Conservation (phyloP, 2,113 vertebrate species). For the Nibea albiflora region DNA sequence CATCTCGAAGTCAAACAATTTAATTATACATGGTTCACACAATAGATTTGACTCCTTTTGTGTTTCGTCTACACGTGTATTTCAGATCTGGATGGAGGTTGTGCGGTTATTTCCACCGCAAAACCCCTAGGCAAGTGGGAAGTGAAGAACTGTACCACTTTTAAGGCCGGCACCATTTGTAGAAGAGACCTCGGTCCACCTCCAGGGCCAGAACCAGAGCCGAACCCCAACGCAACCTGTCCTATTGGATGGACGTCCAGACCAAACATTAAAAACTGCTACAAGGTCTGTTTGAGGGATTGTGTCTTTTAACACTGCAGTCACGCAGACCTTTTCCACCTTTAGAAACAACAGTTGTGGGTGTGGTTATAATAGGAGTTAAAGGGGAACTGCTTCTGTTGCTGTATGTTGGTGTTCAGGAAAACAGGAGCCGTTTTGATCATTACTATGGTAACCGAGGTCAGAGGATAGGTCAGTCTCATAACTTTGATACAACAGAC, state of each 20-base stretch:
- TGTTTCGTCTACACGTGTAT: not conserved
- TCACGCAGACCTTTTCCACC: not conserved
- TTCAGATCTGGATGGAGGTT: conserved; percentile 83
- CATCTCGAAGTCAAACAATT: not conserved
- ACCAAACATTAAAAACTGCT: conserved; percentile 85
- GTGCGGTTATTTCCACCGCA: conserved; percentile 87
- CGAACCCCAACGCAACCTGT: conserved; percentile 84
- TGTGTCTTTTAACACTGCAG: not conserved
- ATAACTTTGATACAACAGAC: too few species aligned
- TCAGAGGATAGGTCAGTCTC: too few species aligned
- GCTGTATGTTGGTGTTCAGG: too few species aligned
- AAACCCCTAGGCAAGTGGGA: conserved; percentile 91
- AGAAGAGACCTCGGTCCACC: conserved; percentile 83
- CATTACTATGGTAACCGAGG: too few species aligned
- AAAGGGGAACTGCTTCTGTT: not conserved
- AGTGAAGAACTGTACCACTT: conserved; percentile 88
- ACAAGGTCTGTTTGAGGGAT: conserved; percentile 85
- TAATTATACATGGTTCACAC: not conserved
- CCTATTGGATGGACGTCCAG: conserved; percentile 88
- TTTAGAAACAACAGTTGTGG: not conserved
- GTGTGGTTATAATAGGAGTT: not conserved
- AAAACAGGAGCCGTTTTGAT: too few species aligned
- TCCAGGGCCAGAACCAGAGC: conserved; percentile 77
- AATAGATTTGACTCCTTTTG: not conserved
- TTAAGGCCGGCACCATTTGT: conserved; percentile 92